Percentiles rank a stretch among this genome's conserved stretches.
Conservation (phyloP, 2,113 vertebrate species). For the Romanogobio albipinnatus region DNA sequence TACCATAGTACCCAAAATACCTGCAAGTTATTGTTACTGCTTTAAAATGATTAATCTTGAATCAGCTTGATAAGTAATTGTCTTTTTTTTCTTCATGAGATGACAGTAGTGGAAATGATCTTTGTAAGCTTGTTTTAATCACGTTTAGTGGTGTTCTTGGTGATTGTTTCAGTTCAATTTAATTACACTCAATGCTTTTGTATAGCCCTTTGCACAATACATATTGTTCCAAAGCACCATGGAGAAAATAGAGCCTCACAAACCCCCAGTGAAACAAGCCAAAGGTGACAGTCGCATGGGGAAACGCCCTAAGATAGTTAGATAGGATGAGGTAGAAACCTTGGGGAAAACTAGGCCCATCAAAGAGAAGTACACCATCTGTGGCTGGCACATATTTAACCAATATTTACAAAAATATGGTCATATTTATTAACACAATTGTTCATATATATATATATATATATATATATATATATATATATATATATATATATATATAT, state of each 20-base stretch:
- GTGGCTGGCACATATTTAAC: not conserved
- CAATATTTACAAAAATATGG: not conserved
- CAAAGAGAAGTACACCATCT: not conserved
- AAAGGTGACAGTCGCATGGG: not conserved
- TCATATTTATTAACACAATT: not conserved
- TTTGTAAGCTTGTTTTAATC: not conserved
- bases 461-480: no score
- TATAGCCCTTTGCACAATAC: not conserved
- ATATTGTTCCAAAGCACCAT: not conserved
- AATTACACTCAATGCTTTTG: not conserved
- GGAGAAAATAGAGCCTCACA: not conserved
- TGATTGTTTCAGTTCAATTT: not conserved
- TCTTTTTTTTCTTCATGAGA: not conserved
- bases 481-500: no score
- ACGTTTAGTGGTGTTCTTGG: not conserved
- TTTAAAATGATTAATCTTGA: not conserved
- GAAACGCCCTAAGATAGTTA: not conserved
- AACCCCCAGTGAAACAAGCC: not conserved
- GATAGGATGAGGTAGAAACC: not conserved
- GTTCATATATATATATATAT: no score
- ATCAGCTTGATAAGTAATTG: not conserved
- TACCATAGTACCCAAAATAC: not conserved
- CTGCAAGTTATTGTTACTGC: not conserved
- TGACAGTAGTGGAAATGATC: not conserved
- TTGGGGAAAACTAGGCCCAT: not conserved